Evolutionary conservation across 1,140 invertebrate species (phyloP).

Genomic region (Druon quercuslanigerum): DNA sequence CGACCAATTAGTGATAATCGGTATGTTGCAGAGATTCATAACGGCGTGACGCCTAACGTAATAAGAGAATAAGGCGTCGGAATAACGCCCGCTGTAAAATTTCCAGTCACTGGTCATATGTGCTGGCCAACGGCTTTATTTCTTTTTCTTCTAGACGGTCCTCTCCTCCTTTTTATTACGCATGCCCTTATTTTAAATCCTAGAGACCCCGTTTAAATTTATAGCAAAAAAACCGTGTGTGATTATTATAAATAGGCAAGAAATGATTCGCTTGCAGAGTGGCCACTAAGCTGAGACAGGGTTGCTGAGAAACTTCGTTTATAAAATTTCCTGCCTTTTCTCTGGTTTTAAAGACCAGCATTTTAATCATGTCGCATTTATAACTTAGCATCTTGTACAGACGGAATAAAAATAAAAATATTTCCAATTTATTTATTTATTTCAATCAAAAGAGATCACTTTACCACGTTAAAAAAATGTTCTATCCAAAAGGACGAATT

Average conservation of each 20-base stretch:
- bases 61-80: conserved; percentile 48
- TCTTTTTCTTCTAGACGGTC: conserved; percentile 37
- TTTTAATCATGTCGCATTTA: too few relatives aligned
- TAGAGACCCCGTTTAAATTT: neutral
- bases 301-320: too few relatives aligned
- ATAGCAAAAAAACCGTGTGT: neutral
- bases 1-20: conserved; percentile 52
- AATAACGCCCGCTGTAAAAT: conserved; percentile 65
- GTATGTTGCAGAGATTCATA: conserved; percentile 30
- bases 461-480: too few relatives aligned
- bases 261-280: too few relatives aligned
- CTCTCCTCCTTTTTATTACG: conserved; percentile 39
- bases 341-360: too few relatives aligned
- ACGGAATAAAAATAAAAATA: too few relatives aligned
- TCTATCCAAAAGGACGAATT: too few relatives aligned
- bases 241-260: neutral
- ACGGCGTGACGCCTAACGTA: conserved; percentile 50
- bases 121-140: conserved; percentile 60
- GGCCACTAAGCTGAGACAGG: too few relatives aligned
- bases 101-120: conserved; percentile 69
- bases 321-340: too few relatives aligned
- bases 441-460: too few relatives aligned
- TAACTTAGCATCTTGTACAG: too few relatives aligned
- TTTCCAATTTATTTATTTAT: too few relatives aligned
- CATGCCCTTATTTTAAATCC: conserved; percentile 13